Percentiles rank a stretch among this genome's conserved stretches.
phyloP scores from a whole-genome alignment of 2,113 vertebrate genomes.

The Myrmophylax atrothorax region DNA sequence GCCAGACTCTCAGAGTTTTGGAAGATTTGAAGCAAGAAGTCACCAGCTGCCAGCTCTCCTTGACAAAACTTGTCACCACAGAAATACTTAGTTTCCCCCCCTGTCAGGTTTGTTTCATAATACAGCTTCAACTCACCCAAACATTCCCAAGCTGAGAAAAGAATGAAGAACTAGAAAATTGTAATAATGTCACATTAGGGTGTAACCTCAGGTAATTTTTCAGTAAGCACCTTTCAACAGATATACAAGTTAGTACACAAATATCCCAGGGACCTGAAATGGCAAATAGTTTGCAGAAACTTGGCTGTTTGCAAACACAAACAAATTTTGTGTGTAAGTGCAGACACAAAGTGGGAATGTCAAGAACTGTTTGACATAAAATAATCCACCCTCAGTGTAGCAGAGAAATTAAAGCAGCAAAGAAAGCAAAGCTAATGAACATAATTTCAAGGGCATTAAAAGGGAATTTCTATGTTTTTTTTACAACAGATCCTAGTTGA shows the following conservation, averaged over 20 bases:
- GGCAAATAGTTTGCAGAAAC: background rate
- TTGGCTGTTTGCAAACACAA: background rate
- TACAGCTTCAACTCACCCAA: background rate
- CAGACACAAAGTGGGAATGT: background rate
- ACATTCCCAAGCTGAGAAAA: background rate
- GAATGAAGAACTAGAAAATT: background rate
- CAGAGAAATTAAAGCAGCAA: background rate
- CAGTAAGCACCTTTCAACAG: background rate
- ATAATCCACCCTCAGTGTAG: background rate
- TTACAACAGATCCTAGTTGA: background rate
- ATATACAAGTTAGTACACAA: background rate
- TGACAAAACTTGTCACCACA: background rate
- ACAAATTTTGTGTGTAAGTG: background rate
- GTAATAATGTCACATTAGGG: background rate
- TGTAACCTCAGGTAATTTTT: background rate
- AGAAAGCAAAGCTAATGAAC: background rate
- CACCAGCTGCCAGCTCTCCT: background rate
- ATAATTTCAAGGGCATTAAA: background rate
- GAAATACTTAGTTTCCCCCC: background rate
- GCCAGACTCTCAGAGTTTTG: background rate
- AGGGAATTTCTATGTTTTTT: background rate
- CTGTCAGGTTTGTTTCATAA: background rate
- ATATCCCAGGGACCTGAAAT: background rate
- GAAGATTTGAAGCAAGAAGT: background rate
- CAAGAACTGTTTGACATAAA: background rate